Conservation (phyloP, 1,140 invertebrate genomes). For the Zaprionus tsacasi region DNA sequence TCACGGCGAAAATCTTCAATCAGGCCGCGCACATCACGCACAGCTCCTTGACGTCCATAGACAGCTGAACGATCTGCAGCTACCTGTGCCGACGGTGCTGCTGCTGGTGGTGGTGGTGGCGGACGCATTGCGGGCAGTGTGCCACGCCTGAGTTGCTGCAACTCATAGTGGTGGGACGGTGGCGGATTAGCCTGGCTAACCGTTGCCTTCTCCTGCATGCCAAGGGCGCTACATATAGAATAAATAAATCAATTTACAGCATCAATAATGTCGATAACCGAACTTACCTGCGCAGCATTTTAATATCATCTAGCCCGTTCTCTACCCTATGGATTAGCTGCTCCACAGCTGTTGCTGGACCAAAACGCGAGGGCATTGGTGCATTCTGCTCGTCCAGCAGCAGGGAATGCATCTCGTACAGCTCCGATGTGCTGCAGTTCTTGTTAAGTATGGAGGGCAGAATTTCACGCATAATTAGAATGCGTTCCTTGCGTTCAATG, state of each 20-base stretch:
- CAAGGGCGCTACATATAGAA: constrained; percentile 27
- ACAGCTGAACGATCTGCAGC: not conserved
- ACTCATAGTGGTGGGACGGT: constrained; percentile 25
- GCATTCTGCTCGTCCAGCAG: constrained; percentile 35
- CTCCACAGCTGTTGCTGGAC: constrained; percentile 26
- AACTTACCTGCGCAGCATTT: constrained; percentile 44
- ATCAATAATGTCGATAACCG: not conserved
- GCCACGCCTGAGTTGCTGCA: constrained; percentile 19
- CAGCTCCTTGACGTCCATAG: constrained; percentile 14
- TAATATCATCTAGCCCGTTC: constrained; percentile 31
- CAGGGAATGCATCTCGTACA: constrained; percentile 51
- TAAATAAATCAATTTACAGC: not conserved
- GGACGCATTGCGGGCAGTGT: constrained; percentile 30
- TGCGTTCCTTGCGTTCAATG: constrained; percentile 48
- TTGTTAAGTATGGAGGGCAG: constrained; percentile 46
- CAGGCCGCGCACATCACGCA: constrained; percentile 16
- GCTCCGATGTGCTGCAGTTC: constrained; percentile 47
- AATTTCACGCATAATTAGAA: constrained; percentile 47
- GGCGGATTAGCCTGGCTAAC: not conserved
- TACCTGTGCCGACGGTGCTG: too few relatives aligned
- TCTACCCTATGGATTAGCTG: constrained; percentile 43
- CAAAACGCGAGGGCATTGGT: constrained; percentile 14
- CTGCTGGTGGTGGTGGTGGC: not conserved
- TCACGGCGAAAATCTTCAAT: constrained; percentile 19
- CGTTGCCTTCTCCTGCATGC: constrained; percentile 18